A percentile compares a stretch with the other conserved stretches of the same genome.
These are phyloP conservation scores for Tiliacea citrago DNA, from an alignment of 2,888 invertebrate genomes.

Conservation along the genomic window DNA sequence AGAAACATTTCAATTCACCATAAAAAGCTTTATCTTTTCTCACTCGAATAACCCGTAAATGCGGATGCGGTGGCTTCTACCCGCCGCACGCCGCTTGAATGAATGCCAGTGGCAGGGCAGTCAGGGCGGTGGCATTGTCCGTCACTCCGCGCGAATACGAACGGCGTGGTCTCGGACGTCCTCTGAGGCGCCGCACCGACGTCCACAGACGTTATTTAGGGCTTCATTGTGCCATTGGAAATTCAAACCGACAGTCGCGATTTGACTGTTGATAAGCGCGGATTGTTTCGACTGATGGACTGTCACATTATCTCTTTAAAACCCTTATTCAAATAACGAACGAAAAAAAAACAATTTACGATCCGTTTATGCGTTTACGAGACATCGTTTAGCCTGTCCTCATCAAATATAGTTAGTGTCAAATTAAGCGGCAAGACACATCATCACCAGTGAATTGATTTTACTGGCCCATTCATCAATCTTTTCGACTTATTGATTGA, in stretches of 20 bases:
- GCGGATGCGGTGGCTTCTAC: slow-evolving; percentile 77
- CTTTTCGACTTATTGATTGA: slow-evolving; percentile 88
- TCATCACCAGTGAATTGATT: slow-evolving; percentile 87
- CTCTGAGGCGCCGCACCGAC: slow-evolving; percentile 87
- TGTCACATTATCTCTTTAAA: slow-evolving; percentile 81
- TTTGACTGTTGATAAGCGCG: slow-evolving; percentile 84
- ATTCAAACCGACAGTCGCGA: slow-evolving; percentile 80
- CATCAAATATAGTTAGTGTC: slow-evolving; percentile 85
- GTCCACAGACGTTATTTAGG: slow-evolving; percentile 86
- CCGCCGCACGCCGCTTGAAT: slow-evolving; percentile 73
- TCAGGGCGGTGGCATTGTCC: slow-evolving; percentile 85
- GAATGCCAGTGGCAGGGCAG: slow-evolving; percentile 80
- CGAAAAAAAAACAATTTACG: slow-evolving; percentile 61
- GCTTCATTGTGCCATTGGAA: slow-evolving; percentile 88
- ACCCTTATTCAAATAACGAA: slow-evolving; percentile 67
- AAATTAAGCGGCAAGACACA: slow-evolving; percentile 86
- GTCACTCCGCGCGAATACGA: slow-evolving; percentile 80
- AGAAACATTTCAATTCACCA: slow-evolving; percentile 74
- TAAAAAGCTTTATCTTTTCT: slow-evolving; percentile 79
- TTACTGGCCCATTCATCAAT: slow-evolving; percentile 85
- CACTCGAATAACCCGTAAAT: slow-evolving; percentile 79
- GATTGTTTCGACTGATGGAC: slow-evolving; percentile 86
- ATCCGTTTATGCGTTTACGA: slow-evolving; percentile 60
- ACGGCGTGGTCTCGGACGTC: slow-evolving; percentile 78
- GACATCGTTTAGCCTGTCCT: slow-evolving; percentile 64